phyloP scores from a whole-genome alignment of 2,797 vertebrate genomes.

The Anableps anableps region DNA sequence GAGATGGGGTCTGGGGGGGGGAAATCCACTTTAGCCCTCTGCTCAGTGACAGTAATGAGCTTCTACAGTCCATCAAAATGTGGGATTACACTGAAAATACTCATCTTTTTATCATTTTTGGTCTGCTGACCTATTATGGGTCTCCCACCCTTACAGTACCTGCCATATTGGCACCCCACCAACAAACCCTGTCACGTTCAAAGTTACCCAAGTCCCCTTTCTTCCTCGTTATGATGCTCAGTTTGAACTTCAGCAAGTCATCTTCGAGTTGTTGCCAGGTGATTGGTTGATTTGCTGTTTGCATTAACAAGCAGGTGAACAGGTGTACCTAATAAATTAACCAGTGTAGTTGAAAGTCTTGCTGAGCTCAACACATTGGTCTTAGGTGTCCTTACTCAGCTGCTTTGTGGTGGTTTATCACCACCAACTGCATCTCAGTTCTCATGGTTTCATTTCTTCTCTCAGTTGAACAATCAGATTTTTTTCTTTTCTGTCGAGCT shows the following conservation, averaged over 20 bases:
- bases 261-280: not conserved
- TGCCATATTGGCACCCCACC: not conserved
- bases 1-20: not conserved
- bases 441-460: not conserved
- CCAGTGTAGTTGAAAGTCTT: not conserved
- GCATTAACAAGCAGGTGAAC: not conserved
- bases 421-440: not conserved
- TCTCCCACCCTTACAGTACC: not conserved
- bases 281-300: not conserved
- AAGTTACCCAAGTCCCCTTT: not conserved
- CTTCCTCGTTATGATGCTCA: not conserved
- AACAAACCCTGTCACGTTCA: not conserved
- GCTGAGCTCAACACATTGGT: not conserved
- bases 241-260: no score
- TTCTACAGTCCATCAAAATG: conserved; percentile 15
- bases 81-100: conserved; percentile 1
- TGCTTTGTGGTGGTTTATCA: not conserved
- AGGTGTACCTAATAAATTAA: not conserved
- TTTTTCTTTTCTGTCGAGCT: not conserved
- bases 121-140: not conserved
- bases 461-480: not conserved
- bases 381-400: not conserved
- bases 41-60: conserved; percentile 15
- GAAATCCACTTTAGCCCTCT: not conserved
- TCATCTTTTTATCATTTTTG: not conserved